A percentile compares a stretch with the other conserved stretches of the same genome.
These are phyloP conservation scores for Conger conger DNA, from an alignment of 2,113 vertebrate genomes.

Conservation along the genomic window DNA sequence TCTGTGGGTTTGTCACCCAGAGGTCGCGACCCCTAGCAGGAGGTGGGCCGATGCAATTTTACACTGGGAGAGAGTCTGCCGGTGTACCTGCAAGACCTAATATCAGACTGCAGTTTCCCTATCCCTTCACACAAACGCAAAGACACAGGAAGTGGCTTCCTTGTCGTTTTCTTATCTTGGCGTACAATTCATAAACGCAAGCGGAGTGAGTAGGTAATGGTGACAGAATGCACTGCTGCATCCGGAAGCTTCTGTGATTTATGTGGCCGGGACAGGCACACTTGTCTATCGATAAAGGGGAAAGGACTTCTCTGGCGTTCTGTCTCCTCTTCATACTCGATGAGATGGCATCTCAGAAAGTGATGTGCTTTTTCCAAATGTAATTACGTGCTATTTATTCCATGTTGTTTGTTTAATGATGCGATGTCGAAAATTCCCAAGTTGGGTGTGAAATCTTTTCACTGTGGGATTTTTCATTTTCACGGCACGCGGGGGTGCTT, in stretches of 20 bases:
- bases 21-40: slow-evolving; percentile 66
- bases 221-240: not conserved
- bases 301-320: not conserved
- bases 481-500: slow-evolving; percentile 9
- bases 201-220: not conserved
- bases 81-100: slow-evolving; percentile 40
- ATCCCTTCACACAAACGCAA: not conserved
- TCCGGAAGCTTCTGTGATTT: not conserved
- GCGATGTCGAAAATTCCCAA: slow-evolving; percentile 14
- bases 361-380: slow-evolving; percentile 21
- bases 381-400: slow-evolving; percentile 11
- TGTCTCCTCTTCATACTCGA: slow-evolving; percentile 17
- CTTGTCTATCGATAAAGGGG: not conserved
- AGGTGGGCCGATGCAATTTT: slow-evolving; percentile 47
- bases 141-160: not conserved
- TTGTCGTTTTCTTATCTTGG: not conserved
- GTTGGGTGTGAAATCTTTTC: slow-evolving; percentile 29
- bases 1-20: slow-evolving; percentile 68
- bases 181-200: not conserved
- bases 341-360: slow-evolving; percentile 23
- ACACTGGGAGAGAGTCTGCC: slow-evolving; percentile 19
- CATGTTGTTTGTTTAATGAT: slow-evolving; percentile 22
- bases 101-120: slow-evolving; percentile 34
- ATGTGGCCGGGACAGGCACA: not conserved
- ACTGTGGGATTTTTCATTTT: slow-evolving; percentile 21